Percentiles rank a stretch among this genome's conserved stretches.
Conservation (phyloP, 2,888 invertebrate species). For the Tridacna gigas region DNA sequence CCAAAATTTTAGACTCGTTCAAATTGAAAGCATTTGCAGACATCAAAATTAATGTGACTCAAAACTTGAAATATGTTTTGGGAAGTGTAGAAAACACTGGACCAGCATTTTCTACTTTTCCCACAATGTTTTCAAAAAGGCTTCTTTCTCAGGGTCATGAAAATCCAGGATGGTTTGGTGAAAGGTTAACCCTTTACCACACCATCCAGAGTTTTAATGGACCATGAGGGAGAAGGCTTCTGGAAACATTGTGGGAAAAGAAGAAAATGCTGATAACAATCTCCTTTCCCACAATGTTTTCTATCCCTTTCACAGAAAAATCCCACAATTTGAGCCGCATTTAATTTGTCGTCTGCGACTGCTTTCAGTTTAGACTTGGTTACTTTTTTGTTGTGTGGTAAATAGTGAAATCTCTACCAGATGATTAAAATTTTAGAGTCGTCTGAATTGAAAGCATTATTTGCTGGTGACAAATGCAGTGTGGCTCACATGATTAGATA, state of each 20-base stretch:
- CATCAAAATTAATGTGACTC: no score
- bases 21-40: no score
- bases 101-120: neutral
- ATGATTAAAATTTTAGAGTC: neutral
- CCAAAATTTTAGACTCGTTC: no score
- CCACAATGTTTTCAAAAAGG: neutral
- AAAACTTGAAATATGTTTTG: no score
- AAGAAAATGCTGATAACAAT: neutral
- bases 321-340: neutral
- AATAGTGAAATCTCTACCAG: neutral
- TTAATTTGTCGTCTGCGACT: neutral
- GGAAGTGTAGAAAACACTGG: no score
- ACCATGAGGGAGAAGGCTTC: neutral
- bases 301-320: neutral
- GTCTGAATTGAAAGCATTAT: neutral
- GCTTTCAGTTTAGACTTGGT: neutral
- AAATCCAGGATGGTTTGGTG: no score
- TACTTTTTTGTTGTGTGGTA: neutral
- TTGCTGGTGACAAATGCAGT: neutral
- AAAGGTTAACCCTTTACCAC: neutral
- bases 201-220: neutral
- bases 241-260: neutral
- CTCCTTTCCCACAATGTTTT: neutral
- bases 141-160: neutral
- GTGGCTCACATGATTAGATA: neutral